Base-by-base conservation (phyloP, 1,140 invertebrate species). In the Caenorhabditis latens region DNA sequence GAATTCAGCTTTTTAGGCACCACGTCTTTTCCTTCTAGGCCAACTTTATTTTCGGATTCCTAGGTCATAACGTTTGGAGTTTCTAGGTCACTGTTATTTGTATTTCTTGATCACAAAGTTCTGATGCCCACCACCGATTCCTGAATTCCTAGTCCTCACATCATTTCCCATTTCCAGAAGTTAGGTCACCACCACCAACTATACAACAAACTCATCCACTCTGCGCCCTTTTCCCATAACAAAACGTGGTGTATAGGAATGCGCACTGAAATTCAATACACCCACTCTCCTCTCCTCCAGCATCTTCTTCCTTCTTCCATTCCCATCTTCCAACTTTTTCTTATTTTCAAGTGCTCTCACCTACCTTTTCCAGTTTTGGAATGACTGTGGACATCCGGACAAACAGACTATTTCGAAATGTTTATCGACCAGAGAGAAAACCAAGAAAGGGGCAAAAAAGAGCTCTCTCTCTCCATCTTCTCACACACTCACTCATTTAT, bases 211-310 rank as follows among this genome's bases (percentile, higher is more conserved):
- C 13, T 61, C 14, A 61, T n/a, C 14, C 58, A 61, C 14, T 19
- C 58, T 61, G 58, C 14, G n/a, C 14, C 58, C 50, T 14, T 16
- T 53, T 11, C 11, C 11, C 50, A 53, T 14, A 11, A 53, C 50
- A 53, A 53, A 53, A 53, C 50, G 32, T 19, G 11, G 63, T 42
- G 63, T 42, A 40, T 8, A 14, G 40, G 63, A 67, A 67, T 67
- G 63, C 63, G 63, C 63, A 67, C 63, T 67, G 63, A 67, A 67
- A 67, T 67, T 42, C 63, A 67, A 67, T 67, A 67, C 63, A 32
- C 16, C 40, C 32, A 40, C 32, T 16, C 8, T 67, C 32, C 63
- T 67, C 21, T 67, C 32, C 63, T 61, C 32, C 32, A 32, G 32
- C 32, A 32, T 24, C 21, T 24, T 61, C 19, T 24, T 61, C 21